These are phyloP conservation scores for Melanostoma scalare DNA, from an alignment of 2,888 invertebrate genomes.

Conservation along the genomic window DNA sequence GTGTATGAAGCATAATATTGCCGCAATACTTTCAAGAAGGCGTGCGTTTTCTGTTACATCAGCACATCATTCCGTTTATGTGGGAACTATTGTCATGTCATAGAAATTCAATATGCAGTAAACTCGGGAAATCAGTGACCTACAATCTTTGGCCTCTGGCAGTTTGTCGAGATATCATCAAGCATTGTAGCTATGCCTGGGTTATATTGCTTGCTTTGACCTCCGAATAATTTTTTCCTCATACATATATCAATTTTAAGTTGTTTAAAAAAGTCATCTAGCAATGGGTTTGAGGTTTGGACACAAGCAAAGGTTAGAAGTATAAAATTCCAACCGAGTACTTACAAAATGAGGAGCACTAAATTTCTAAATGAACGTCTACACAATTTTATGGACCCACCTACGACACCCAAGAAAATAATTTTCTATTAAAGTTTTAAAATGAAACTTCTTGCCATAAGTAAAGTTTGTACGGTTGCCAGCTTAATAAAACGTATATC, in stretches of 20 bases:
- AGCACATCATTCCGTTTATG: constrained; percentile 49
- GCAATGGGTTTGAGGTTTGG: too few species aligned
- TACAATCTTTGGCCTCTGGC: constrained; percentile 45
- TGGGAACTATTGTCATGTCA: constrained; percentile 61
- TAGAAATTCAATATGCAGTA: constrained; percentile 63
- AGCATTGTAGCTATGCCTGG: constrained; percentile 15
- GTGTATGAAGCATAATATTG: constrained; percentile 16
- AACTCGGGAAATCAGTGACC: constrained; percentile 51
- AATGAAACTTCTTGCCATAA: constrained; percentile 17
- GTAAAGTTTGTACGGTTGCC: not conserved
- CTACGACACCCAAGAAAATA: not conserved
- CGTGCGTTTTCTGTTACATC: constrained; percentile 15
- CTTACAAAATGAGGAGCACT: too few species aligned
- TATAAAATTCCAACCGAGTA: too few species aligned
- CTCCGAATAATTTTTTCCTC: too few species aligned
- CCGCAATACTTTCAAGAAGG: constrained; percentile 4
- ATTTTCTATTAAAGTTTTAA: constrained; percentile 13
- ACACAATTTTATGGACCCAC: too few species aligned
- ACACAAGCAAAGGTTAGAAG: too few species aligned
- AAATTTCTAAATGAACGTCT: too few species aligned
- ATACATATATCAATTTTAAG: not conserved
- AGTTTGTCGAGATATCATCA: constrained; percentile 26
- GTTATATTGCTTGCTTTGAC: not conserved
- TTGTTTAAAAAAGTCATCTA: too few species aligned
- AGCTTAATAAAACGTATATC: not conserved